Conservation (phyloP, 2,113 vertebrate genomes). For the Colaptes auratus region DNA sequence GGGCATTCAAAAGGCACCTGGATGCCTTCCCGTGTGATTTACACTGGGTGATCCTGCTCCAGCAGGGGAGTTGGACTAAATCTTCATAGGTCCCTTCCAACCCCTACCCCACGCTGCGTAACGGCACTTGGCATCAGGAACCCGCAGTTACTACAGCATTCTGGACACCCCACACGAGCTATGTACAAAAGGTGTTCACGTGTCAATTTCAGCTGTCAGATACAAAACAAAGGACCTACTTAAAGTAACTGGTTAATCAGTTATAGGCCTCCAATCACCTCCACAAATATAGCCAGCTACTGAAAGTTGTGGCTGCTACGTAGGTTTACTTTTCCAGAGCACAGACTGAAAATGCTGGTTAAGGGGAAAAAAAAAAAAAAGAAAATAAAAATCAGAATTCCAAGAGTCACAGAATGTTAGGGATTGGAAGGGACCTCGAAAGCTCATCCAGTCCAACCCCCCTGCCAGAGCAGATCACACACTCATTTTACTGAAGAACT, state of each 20-base stretch:
- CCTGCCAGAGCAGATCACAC: too few species aligned
- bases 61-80: too few species aligned
- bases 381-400: neutral
- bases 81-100: too few species aligned
- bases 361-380: neutral
- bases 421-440: too few species aligned
- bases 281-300: neutral
- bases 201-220: neutral
- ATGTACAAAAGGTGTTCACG: neutral
- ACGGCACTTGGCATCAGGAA: neutral
- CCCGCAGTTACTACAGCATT: neutral
- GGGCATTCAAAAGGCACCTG: too few species aligned
- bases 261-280: neutral
- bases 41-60: too few species aligned
- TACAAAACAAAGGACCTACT: neutral
- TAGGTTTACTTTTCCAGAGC: neutral
- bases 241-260: neutral
- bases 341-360: neutral
- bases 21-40: too few species aligned
- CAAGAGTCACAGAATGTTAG: neutral
- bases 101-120: neutral
- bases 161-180: neutral
- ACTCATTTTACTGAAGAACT: neutral
- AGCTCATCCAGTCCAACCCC: too few species aligned
- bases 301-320: neutral